Evolutionary conservation across 2,888 invertebrate species (phyloP), one percentile per base, ranked within the genome.

Genomic region (Agapetus fuscipes): DNA sequence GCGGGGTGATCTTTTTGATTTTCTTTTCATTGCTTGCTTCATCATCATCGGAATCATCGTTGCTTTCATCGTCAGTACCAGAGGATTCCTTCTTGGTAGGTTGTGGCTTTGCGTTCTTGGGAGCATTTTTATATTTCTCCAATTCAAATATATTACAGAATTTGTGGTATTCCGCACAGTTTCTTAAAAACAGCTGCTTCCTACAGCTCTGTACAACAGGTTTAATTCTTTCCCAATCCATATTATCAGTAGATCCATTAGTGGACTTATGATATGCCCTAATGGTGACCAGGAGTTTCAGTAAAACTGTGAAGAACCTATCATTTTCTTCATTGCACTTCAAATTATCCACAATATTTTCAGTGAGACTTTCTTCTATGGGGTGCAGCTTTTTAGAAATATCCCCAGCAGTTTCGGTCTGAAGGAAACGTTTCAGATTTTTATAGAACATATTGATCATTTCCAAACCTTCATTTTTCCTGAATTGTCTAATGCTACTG

Each of bases 401-500:
- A 26, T 54, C 53, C n/a, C 64, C 61, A 7, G 57, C 59, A 46
- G 70, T 69, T 3, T 45, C 45, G 11, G 42, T 49, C 17, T 68
- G 54, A 26, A 66, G 54, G 41, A 52, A 57, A 44, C 68, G 59
- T 51, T 77, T 70, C 10, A 74, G 59, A 50, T 79, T 75, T 32
- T 68, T 66, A 55, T 79, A 83, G 48, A 83, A 78, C 3, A 74
- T 63, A n/a, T 66, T 62, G 30, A 83, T 55, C 41, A 84, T 59
- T 52, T 82, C 80, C 2, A 80, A 52, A 0, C 79, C 79, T 60
- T 83, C 83, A 45, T 72, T 76, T 29, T 78, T 71, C 15, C 80
- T 66, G 52, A 77, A 83, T 17, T 76, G 74, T 43, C 82, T 66
- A 2, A 80, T 71, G 13, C 69, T 66, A 12, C 61, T 56, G 37